phyloP scores from a whole-genome alignment of 1,140 invertebrate species.

The Hyphantria cunea region DNA sequence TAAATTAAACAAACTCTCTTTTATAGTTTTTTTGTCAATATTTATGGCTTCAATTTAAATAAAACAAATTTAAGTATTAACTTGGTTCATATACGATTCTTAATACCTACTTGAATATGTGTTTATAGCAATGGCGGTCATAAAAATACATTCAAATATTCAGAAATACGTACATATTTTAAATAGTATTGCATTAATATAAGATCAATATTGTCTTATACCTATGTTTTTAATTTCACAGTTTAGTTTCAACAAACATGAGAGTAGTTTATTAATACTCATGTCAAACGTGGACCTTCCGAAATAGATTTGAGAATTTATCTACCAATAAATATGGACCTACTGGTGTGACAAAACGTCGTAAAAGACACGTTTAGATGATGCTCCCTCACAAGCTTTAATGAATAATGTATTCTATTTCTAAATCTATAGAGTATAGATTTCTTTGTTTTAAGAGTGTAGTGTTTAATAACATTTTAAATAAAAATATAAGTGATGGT shows the following conservation, averaged over 20 bases:
- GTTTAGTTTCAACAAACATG: constrained; percentile 35
- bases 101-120: constrained; percentile 25
- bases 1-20: constrained; percentile 24
- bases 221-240: constrained; percentile 36
- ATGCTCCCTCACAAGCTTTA: neutral
- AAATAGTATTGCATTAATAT: constrained; percentile 20
- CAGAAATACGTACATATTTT: constrained; percentile 11
- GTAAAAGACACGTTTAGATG: constrained; percentile 33
- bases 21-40: constrained; percentile 28
- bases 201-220: constrained; percentile 23
- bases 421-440: neutral
- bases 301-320: constrained; percentile 35
- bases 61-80: constrained; percentile 18
- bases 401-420: constrained; percentile 22
- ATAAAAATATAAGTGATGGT: constrained; percentile 66
- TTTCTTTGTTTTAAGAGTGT: constrained; percentile 31
- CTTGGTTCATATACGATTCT: constrained; percentile 11
- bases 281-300: constrained; percentile 32
- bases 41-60: constrained; percentile 28
- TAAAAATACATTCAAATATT: constrained; percentile 22
- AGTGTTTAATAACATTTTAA: constrained; percentile 61
- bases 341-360: constrained; percentile 44
- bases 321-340: constrained; percentile 38
- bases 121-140: constrained; percentile 17
- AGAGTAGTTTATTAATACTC: constrained; percentile 31